A percentile compares a stretch with the other conserved stretches of the same genome.
These are phyloP conservation scores for Drosophila meridionalis DNA, from an alignment of 2,888 invertebrate species.

Conservation along the genomic window DNA sequence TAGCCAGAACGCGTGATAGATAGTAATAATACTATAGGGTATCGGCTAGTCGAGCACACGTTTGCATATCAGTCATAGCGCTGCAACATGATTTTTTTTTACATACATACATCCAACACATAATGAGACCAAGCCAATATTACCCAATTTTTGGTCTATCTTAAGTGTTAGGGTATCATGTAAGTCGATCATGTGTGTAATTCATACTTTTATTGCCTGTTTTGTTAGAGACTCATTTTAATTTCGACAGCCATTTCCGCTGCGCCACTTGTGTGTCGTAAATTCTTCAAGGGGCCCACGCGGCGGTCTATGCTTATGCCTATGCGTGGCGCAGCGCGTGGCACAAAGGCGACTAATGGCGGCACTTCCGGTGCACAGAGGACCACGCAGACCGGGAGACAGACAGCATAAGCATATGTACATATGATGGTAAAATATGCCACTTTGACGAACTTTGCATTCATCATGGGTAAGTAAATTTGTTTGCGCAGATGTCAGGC, in stretches of 20 bases:
- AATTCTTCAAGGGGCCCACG: slow-evolving; percentile 43
- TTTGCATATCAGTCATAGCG: neutral
- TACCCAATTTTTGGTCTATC: neutral
- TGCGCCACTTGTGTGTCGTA: slow-evolving; percentile 39
- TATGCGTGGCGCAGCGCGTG: slow-evolving; percentile 49
- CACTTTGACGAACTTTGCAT: slow-evolving; percentile 66
- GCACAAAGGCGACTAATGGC: slow-evolving; percentile 77
- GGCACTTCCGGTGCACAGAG: slow-evolving; percentile 72
- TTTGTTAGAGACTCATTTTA: slow-evolving; percentile 36
- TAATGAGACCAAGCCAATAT: too few species aligned
- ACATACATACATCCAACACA: neutral
- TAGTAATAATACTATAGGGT: too few species aligned
- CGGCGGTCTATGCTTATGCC: slow-evolving; percentile 29
- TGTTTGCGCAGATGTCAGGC: slow-evolving; percentile 75
- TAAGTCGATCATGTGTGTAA: neutral
- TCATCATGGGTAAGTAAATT: slow-evolving; percentile 80
- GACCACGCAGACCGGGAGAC: slow-evolving; percentile 14
- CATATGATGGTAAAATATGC: slow-evolving; percentile 37
- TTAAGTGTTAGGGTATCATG: neutral
- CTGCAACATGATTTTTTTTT: neutral
- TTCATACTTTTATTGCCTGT: neutral
- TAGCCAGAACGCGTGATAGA: too few species aligned
- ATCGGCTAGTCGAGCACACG: neutral
- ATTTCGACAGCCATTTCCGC: slow-evolving; percentile 54
- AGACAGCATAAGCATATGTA: slow-evolving; percentile 4